phyloP scores from a whole-genome alignment of 1,140 invertebrate species.

The Neodiprion pinetum region DNA sequence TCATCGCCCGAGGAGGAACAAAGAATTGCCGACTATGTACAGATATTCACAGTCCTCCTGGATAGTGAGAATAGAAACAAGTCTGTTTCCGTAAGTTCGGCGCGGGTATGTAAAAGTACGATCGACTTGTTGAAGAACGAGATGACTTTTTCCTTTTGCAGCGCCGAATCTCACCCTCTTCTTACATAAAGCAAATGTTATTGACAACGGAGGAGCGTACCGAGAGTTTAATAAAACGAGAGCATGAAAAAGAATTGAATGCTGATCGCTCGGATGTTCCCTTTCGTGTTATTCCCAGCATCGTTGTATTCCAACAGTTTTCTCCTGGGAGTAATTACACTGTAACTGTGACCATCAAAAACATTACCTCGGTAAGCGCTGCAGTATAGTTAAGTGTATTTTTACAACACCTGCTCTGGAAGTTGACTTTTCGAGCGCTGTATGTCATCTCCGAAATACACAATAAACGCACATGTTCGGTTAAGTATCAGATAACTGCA shows the following conservation, averaged over 20 bases:
- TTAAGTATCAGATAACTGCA: background rate
- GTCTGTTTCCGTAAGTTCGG: background rate
- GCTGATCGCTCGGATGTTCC: background rate
- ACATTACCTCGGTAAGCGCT: constrained; percentile 48
- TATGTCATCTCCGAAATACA: too few species aligned
- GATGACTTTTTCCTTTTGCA: background rate
- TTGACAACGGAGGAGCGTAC: constrained; percentile 40
- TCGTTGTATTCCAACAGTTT: constrained; percentile 60
- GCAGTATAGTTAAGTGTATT: constrained; percentile 17
- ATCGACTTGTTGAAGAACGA: background rate
- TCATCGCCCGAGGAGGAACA: background rate
- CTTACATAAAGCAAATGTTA: constrained; percentile 41
- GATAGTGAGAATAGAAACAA: background rate
- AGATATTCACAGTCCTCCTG: background rate
- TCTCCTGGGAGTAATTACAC: constrained; percentile 41
- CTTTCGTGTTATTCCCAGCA: constrained; percentile 47
- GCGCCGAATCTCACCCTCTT: constrained; percentile 32
- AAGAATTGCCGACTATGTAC: background rate
- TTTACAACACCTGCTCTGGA: background rate
- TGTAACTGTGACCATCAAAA: constrained; percentile 48
- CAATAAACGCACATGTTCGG: too few species aligned
- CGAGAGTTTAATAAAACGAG: constrained; percentile 29
- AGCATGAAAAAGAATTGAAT: constrained; percentile 3
- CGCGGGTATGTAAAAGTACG: background rate
- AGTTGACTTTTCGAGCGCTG: background rate